These are phyloP conservation scores for Baccha elongata DNA, from an alignment of 2,888 invertebrate genomes.

Conservation along the genomic window DNA sequence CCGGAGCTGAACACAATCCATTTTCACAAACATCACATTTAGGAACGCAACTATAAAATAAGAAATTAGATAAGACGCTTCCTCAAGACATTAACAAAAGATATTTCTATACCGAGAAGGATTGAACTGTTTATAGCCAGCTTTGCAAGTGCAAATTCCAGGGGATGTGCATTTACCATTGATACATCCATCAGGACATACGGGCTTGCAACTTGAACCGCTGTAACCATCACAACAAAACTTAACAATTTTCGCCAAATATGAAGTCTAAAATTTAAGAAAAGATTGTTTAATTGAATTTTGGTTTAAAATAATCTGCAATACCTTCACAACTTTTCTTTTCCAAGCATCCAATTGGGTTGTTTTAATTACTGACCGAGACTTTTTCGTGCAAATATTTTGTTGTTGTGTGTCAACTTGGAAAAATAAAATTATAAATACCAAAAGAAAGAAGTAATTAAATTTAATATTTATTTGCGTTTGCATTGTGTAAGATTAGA, in stretches of 20 bases:
- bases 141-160: not conserved
- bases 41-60: too few species aligned
- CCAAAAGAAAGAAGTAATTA: too few species aligned
- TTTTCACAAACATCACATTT: too few species aligned
- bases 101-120: not conserved
- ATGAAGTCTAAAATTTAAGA: too few species aligned
- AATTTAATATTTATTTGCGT: too few species aligned
- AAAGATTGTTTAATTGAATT: not conserved
- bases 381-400: not conserved
- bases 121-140: not conserved
- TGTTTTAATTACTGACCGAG: too few species aligned
- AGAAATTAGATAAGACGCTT: too few species aligned
- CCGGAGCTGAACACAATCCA: too few species aligned
- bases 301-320: not conserved
- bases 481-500: too few species aligned
- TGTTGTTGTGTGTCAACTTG: not conserved
- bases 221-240: not conserved
- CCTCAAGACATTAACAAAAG: too few species aligned
- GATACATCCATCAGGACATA: not conserved
- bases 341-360: not conserved
- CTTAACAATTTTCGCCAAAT: not conserved
- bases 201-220: not conserved
- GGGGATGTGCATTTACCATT: not conserved
- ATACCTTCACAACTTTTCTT: not conserved
- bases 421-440: too few species aligned